Base-by-base conservation (phyloP, 2,113 vertebrate genomes). In the Xyliphius kryptos region DNA sequence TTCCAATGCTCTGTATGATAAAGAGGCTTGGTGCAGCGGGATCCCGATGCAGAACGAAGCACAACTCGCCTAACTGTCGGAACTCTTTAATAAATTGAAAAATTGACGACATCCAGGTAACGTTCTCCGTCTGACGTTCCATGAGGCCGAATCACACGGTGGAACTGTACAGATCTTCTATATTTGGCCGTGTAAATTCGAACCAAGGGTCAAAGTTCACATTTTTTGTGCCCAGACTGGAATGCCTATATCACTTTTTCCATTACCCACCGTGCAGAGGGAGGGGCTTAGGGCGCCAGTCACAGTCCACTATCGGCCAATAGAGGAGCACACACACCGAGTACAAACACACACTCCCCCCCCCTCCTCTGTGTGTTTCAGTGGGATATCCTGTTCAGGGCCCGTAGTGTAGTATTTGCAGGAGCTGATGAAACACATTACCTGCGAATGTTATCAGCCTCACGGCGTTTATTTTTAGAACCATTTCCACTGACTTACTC, bases 151-250 rank as follows among this genome's bases (percentile, higher is more conserved):
- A 77, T 76, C 77, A 54, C 16, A 41, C 41, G 63, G 72, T 50
- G 64, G 77, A 77, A 79, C 76, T 85, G 82, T 66, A 80, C 86
- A 79, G 77, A 82, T 81, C 81, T 80, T 44, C 86, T 89, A 87
- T 89, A n/a, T n/a, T n/a, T n/a, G n/a, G n/a, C n/a, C n/a, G n/a
- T n/a, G n/a, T n/a, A n/a, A n/a, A n/a, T n/a, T n/a, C n/a, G n/a
- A n/a, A n/a, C n/a, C n/a, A n/a, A n/a, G 26, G 6, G 22, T 26
- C 22, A 26, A 6, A 26, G 26, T 3, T 32, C 26, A 32, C 26
- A 32, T 32, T 32, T n/a, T 32, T 32, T 32, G 26, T 32, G 26
- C 26, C 26, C 26, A 6, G 26, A 32, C 4, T 32, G 26, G 26
- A 32, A 32, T 6, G 26, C 1, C 26, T 32, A 32, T 32, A 6